phyloP scores from a whole-genome alignment of 2,113 vertebrate genomes.

The Ptilonorhynchus violaceus region DNA sequence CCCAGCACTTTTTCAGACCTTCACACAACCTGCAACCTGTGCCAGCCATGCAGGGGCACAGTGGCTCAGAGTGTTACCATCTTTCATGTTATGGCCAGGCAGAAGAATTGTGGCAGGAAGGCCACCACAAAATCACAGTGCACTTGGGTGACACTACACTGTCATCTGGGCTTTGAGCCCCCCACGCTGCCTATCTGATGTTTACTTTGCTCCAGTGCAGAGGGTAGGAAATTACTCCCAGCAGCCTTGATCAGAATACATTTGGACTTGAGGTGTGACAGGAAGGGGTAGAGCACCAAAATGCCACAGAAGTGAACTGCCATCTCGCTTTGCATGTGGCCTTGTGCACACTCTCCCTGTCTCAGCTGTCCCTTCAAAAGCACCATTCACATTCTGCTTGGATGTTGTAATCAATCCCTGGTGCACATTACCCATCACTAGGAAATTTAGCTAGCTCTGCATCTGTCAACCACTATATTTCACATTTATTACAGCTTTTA shows the following conservation, averaged over 20 bases:
- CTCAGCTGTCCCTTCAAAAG: background rate
- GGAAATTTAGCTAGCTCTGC: background rate
- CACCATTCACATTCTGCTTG: background rate
- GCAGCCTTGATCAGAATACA: background rate
- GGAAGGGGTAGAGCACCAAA: background rate
- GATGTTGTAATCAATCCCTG: background rate
- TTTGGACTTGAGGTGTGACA: background rate
- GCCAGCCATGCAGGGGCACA: accelerated
- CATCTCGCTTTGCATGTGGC: background rate
- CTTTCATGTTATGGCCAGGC: background rate
- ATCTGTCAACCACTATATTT: background rate
- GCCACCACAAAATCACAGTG: background rate
- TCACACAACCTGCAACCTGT: background rate
- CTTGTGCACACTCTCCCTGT: background rate
- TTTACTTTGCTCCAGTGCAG: background rate
- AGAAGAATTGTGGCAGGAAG: background rate
- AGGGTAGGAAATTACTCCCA: background rate
- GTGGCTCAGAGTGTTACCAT: background rate
- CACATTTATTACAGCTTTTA: background rate
- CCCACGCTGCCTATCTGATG: accelerated
- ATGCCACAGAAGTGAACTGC: background rate
- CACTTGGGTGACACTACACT: accelerated
- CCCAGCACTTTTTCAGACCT: background rate
- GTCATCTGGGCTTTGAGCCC: background rate
- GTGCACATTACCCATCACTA: background rate